Evolutionary conservation across 2,113 vertebrate genomes (phyloP), one percentile per base, ranked within the genome.

Genomic region (Actenoides hombroni): DNA sequence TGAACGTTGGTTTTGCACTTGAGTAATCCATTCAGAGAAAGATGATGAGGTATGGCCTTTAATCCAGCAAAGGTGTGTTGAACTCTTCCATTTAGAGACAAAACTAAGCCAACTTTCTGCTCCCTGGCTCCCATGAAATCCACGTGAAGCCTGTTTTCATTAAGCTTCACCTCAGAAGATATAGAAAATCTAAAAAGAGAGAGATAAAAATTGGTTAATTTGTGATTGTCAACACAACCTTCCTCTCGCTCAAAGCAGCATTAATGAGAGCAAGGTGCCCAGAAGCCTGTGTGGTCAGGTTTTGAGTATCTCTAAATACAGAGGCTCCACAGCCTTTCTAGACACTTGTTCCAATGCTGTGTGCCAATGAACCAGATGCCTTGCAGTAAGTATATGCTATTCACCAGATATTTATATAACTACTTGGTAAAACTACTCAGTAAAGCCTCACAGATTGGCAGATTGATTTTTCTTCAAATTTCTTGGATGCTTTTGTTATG

Each of bases 11-110:
- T 95, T 88, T 97, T 97, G 94, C 70, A 87, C 74, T 96, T 98
- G 54, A 99, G 82, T 5, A 90, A 79, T 6, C 97, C 98, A 16
- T 95, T 94, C 88, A 99, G 46, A 42, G 95, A 96, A 79, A 98
- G 83, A 44, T 95, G 86, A 28, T 39, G 81, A 64, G 98, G 98
- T 59, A 99, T 33, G 53, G 88, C 20, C 31, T 86, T 26, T 56
- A 98, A 92, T 61, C 25, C 77, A 42, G 90, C 79, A 79, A 98
- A 80, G 5, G 98, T 98, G 90, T 98, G 98, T 54, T 93, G 97
- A 51, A 98, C 49, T 71, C 96, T 96, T 63, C 98, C 98, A 29
- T 69, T 95, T 42, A 99, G 46, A 39, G 96, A 95, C 77, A 98
- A 80, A 83, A 92, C 82, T 37, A 97, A 81, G 37, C 97, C 97